Base-by-base conservation (phyloP, 2,113 vertebrate genomes). In the Halcyon malimbica region DNA sequence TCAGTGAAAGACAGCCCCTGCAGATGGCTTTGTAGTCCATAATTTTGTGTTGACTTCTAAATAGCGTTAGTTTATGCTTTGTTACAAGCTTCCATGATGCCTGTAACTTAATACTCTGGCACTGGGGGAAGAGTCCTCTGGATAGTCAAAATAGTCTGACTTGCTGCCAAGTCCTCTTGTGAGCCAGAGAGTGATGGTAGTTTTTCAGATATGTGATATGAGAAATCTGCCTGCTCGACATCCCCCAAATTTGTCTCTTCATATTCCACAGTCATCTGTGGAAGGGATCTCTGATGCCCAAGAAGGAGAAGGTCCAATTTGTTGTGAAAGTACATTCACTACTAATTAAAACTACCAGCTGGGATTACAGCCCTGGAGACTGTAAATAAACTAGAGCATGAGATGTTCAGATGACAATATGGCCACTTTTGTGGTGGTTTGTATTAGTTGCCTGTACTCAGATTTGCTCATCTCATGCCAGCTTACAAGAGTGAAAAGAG, bases 331-430 rank as follows among this genome's bases (percentile, higher is more conserved):
- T 94, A 89, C 35, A n/a, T 94, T 92, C 57, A 62, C 46, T 90
- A 9, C 37, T 90, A 80, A 92, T 94, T 96, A 95, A 91, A 95
- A 80, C 85, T 94, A 74, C 88, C 85, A 96, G 88, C 92, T 93
- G 91, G 89, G 95, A 81, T 92, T 94, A 88, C 56, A 95, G 86
- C 77, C 70, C 62, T 85, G 54, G 67, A 89, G 89, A 84, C 63
- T 92, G 79, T 90, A 92, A 93, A 94, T 93, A 90, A 92, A 75
- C 73, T 62, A 90, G 77, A 93, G 74, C 80, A 56, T 87, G 83
- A 87, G 93, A 92, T 84, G 87, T 91, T 97, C 81, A 75, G 65
- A 91, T 95, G 89, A 82, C 76, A 81, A 78, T 87, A 64, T 91
- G 83, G 93, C 73, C 81, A 37, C 76, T 94, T 89, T 42, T 54